These are phyloP conservation scores for Ciconia boyciana DNA, from an alignment of 2,113 vertebrate species.

Conservation along the genomic window DNA sequence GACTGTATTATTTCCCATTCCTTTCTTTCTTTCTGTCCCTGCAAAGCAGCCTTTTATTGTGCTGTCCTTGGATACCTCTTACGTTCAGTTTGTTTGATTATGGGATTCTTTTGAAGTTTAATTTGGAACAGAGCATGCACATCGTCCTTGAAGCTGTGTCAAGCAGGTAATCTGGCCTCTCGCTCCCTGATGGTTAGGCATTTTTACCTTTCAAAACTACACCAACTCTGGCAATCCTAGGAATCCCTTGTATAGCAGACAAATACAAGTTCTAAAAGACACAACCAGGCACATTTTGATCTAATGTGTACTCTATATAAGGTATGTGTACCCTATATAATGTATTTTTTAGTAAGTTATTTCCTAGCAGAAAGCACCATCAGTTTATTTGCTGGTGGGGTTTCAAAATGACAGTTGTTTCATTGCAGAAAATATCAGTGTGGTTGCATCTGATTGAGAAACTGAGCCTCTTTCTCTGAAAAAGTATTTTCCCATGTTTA, in stretches of 20 bases:
- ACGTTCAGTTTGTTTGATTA: conserved; percentile 23
- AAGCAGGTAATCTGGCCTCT: background rate
- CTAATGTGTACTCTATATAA: background rate
- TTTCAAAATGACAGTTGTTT: background rate
- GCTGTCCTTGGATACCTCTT: background rate
- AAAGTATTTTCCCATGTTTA: background rate
- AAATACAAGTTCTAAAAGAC: background rate
- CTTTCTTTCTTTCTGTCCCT: background rate
- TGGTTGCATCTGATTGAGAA: background rate
- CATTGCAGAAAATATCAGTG: background rate
- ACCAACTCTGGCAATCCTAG: background rate
- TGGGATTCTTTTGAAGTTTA: conserved; percentile 27
- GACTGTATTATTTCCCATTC: background rate
- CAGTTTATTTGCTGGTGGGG: background rate
- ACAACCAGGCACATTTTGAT: background rate
- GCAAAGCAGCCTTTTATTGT: background rate
- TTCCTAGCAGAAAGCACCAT: background rate
- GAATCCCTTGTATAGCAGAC: background rate
- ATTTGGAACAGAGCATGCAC: background rate
- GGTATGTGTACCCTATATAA: background rate
- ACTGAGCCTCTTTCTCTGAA: background rate
- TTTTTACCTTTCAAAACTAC: background rate
- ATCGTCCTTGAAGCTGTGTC: background rate
- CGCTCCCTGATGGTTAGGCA: background rate
- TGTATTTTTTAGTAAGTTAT: background rate